Percentiles rank a stretch among this genome's conserved stretches.
Evolutionary conservation across 2,797 vertebrate genomes (phyloP).

Genomic region (Neopelma chrysocephalum): DNA sequence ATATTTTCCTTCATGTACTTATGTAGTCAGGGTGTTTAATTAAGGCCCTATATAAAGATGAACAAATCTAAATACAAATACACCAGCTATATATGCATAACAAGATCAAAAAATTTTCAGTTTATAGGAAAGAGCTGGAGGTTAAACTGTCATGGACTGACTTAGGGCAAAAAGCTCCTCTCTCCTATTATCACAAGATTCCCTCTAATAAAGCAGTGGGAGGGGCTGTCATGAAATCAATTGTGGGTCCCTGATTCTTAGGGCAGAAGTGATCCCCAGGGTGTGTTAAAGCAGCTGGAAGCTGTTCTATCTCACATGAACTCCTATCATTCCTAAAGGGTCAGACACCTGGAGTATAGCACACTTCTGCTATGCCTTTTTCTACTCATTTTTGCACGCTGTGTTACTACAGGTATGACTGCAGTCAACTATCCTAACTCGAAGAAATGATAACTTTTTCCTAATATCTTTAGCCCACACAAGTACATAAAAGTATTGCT

Average conservation of each 20-base stretch:
- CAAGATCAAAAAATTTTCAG: neutral
- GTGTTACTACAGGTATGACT: accelerated
- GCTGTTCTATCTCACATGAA: neutral
- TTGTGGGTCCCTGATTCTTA: neutral
- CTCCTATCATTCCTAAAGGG: neutral
- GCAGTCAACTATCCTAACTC: neutral
- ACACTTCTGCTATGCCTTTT: neutral
- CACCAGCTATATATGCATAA: neutral
- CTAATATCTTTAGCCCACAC: neutral
- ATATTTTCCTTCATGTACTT: neutral
- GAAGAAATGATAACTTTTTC: neutral
- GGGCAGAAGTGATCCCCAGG: neutral
- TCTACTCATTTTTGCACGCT: neutral
- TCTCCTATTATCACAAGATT: neutral
- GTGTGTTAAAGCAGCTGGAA: neutral
- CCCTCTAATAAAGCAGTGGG: neutral
- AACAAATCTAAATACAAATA: neutral
- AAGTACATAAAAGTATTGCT: neutral
- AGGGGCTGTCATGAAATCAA: neutral
- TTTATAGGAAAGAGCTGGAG: neutral
- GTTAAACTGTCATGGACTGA: neutral
- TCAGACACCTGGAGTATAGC: accelerated
- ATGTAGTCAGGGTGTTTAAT: neutral
- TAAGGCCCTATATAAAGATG: neutral
- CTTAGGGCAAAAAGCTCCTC: neutral